Percentiles rank a stretch among this genome's conserved stretches.
Evolutionary conservation across 2,797 vertebrate species (phyloP).

Genomic region (Pseudochirops corinnae): DNA sequence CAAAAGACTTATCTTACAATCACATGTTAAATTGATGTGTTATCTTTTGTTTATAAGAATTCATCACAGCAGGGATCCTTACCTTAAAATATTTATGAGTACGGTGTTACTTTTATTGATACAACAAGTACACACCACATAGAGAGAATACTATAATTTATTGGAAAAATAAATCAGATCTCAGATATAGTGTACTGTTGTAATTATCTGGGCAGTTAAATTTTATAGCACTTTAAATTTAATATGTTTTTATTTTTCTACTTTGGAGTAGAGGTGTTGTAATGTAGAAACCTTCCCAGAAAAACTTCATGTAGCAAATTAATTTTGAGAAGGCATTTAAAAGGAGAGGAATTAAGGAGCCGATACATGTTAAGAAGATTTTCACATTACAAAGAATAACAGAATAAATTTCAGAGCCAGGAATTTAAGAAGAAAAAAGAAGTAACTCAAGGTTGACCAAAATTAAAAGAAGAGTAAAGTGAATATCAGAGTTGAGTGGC

Average conservation of each 20-base stretch:
- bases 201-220: slow-evolving; percentile 49
- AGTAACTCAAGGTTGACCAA: not conserved
- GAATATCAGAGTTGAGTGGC: not conserved
- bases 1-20: slow-evolving; percentile 73
- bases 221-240: slow-evolving; percentile 42
- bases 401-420: not conserved
- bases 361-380: slow-evolving; percentile 6
- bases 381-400: not conserved
- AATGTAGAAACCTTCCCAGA: slow-evolving; percentile 48
- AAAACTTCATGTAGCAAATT: slow-evolving; percentile 39
- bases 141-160: slow-evolving; percentile 46
- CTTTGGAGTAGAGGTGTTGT: slow-evolving; percentile 47
- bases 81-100: slow-evolving; percentile 54
- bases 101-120: slow-evolving; percentile 54
- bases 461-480: not conserved
- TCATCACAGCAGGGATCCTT: slow-evolving; percentile 65
- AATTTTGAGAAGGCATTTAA: slow-evolving; percentile 27
- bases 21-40: slow-evolving; percentile 72
- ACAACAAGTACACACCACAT: slow-evolving; percentile 23
- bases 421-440: not conserved
- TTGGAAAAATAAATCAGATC: slow-evolving; percentile 35
- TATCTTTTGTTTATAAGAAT: slow-evolving; percentile 72
- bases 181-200: slow-evolving; percentile 29
- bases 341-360: slow-evolving; percentile 18
- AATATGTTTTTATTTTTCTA: slow-evolving; percentile 60